phyloP scores from a whole-genome alignment of 2,113 vertebrate species.

The Pterocles orientalis region DNA sequence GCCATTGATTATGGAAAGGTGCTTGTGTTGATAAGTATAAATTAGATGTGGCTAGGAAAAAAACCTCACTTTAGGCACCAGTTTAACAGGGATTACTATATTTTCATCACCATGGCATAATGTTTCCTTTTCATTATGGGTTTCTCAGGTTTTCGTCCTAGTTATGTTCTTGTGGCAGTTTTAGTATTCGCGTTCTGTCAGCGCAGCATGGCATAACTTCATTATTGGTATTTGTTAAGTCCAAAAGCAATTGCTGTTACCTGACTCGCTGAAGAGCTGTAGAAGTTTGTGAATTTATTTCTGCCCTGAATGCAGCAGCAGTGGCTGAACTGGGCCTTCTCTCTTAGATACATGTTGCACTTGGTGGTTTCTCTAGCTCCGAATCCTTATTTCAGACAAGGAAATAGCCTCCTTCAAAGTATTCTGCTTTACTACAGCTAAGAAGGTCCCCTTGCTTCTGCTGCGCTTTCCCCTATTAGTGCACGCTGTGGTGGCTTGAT shows the following conservation, averaged over 20 bases:
- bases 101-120: not conserved
- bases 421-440: not conserved
- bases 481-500: not conserved
- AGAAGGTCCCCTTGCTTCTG: not conserved
- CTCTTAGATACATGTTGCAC: not conserved
- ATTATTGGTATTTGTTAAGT: not conserved
- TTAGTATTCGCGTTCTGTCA: conserved; percentile 26
- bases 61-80: not conserved
- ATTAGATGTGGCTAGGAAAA: conserved; percentile 7
- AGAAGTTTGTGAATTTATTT: not conserved
- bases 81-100: not conserved
- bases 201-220: not conserved
- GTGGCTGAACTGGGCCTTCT: not conserved
- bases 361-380: not conserved
- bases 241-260: not conserved
- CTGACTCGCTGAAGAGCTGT: not conserved
- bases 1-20: conserved; percentile 46
- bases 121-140: conserved; percentile 33
- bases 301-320: not conserved
- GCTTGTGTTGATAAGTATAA: conserved; percentile 33
- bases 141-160: conserved; percentile 13
- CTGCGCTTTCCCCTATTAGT: not conserved
- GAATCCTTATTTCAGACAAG: not conserved
- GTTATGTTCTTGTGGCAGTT: conserved; percentile 4
- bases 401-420: not conserved